phyloP scores from a whole-genome alignment of 1,140 invertebrate species.

The Sycophaga agraensis region DNA sequence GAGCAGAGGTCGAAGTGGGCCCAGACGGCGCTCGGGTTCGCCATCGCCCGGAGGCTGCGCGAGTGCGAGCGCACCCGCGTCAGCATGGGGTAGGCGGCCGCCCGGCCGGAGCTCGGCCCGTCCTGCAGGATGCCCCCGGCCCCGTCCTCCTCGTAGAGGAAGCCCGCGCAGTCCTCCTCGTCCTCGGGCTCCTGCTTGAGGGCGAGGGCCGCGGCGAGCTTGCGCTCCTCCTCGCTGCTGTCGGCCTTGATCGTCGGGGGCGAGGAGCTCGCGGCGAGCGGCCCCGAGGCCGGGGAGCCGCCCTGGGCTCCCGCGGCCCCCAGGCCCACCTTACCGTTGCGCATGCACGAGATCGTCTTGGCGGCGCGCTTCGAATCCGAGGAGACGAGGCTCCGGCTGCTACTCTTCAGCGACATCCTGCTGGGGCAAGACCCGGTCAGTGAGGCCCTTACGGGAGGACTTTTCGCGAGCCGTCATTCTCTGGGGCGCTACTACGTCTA shows the following conservation, averaged over 20 bases:
- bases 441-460: too few relatives aligned
- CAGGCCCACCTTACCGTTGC: slow-evolving; percentile 26
- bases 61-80: slow-evolving; percentile 51
- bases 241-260: too few relatives aligned
- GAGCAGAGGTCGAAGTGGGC: slow-evolving; percentile 53
- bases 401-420: slow-evolving; percentile 26
- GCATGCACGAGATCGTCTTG: slow-evolving; percentile 25
- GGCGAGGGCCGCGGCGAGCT: slow-evolving; percentile 3
- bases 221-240: background rate
- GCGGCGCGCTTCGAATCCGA: slow-evolving; percentile 19
- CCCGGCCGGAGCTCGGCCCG: slow-evolving; percentile 18
- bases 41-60: slow-evolving; percentile 52
- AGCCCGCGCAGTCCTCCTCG: slow-evolving; percentile 42
- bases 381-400: slow-evolving; percentile 6
- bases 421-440: too few relatives aligned
- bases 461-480: too few relatives aligned
- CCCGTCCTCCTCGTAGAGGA: slow-evolving; percentile 36
- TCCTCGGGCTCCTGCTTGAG: slow-evolving; percentile 54
- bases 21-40: slow-evolving; percentile 57
- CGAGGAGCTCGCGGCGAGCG: background rate
- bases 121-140: slow-evolving; percentile 7
- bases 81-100: slow-evolving; percentile 25
- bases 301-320: too few relatives aligned
- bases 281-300: too few relatives aligned
- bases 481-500: too few relatives aligned